phyloP scores from a whole-genome alignment of 2,888 invertebrate genomes.

The Drosophila nigricruria region DNA sequence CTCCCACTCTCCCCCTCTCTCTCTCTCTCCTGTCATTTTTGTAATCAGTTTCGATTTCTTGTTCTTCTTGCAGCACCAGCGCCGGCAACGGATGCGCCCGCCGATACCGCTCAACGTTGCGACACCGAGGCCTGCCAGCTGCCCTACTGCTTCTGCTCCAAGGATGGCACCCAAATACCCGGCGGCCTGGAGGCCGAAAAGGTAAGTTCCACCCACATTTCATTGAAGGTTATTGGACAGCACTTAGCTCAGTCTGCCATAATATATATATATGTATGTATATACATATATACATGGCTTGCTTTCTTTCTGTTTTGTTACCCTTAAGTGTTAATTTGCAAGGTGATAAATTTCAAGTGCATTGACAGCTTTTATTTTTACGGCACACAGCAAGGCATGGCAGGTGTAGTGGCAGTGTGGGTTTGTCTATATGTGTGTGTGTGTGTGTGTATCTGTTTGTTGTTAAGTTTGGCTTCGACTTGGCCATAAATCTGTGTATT shows the following conservation, averaged over 20 bases:
- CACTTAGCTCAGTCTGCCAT: slow-evolving; percentile 16
- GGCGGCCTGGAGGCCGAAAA: slow-evolving; percentile 93
- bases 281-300: not conserved
- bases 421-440: not conserved
- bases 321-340: slow-evolving; percentile 78
- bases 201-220: slow-evolving; percentile 85
- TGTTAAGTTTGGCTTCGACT: slow-evolving; percentile 38
- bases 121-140: slow-evolving; percentile 91
- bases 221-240: slow-evolving; percentile 12
- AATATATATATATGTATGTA: not conserved
- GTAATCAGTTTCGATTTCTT: slow-evolving; percentile 16
- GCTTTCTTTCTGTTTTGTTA: slow-evolving; percentile 24
- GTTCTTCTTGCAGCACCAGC: slow-evolving; percentile 89
- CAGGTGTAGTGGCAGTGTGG: slow-evolving; percentile 2
- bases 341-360: slow-evolving; percentile 76
- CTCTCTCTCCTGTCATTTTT: not conserved
- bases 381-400: slow-evolving; percentile 55
- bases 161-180: slow-evolving; percentile 95
- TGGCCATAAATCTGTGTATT: slow-evolving; percentile 77
- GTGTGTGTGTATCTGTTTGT: slow-evolving; percentile 13
- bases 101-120: slow-evolving; percentile 92
- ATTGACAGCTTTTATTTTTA: slow-evolving; percentile 79
- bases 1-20: not conserved
- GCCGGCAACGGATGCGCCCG: slow-evolving; percentile 92
- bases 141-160: slow-evolving; percentile 96